A percentile compares a stretch with the other conserved stretches of the same genome.
These are phyloP conservation scores for Bombus pyrosoma DNA, from an alignment of 1,140 invertebrate genomes.

Conservation along the genomic window DNA sequence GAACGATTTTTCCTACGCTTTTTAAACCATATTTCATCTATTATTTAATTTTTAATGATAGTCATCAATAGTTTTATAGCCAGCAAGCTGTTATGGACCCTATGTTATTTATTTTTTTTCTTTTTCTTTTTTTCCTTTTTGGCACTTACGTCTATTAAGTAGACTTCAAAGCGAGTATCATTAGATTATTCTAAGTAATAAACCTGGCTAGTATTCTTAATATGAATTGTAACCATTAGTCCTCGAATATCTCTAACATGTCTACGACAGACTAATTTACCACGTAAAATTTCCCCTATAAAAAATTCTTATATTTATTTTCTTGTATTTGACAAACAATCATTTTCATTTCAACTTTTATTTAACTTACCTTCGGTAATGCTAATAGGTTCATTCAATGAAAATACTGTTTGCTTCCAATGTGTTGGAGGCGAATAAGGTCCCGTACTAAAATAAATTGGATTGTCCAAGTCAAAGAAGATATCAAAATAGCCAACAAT, in stretches of 20 bases:
- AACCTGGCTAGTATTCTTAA: slow-evolving; percentile 77
- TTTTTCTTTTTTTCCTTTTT: slow-evolving; percentile 18
- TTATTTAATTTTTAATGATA: slow-evolving; percentile 26
- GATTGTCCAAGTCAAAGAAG: slow-evolving; percentile 90
- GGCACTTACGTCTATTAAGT: slow-evolving; percentile 56
- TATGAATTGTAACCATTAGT: slow-evolving; percentile 83
- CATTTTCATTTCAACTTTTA: slow-evolving; percentile 15
- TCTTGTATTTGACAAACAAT: slow-evolving; percentile 31
- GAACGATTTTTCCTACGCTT: background rate
- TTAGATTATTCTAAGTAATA: slow-evolving; percentile 77
- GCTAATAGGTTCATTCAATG: slow-evolving; percentile 88
- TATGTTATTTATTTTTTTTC: slow-evolving; percentile 25
- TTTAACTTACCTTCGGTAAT: slow-evolving; percentile 86
- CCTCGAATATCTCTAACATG: slow-evolving; percentile 85
- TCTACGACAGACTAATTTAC: slow-evolving; percentile 86
- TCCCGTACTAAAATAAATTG: slow-evolving; percentile 88
- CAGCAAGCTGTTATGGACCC: slow-evolving; percentile 54
- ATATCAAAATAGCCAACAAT: slow-evolving; percentile 97
- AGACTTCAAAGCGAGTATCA: slow-evolving; percentile 16
- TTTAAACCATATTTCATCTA: background rate
- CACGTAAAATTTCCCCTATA: slow-evolving; percentile 84
- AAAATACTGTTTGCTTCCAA: slow-evolving; percentile 99
- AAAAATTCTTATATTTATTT: slow-evolving; percentile 38
- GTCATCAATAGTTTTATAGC: slow-evolving; percentile 14
- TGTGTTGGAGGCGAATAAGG: slow-evolving; percentile 91